Conservation (phyloP, 2,797 vertebrate genomes). For the Tauraco hartlaubi region DNA sequence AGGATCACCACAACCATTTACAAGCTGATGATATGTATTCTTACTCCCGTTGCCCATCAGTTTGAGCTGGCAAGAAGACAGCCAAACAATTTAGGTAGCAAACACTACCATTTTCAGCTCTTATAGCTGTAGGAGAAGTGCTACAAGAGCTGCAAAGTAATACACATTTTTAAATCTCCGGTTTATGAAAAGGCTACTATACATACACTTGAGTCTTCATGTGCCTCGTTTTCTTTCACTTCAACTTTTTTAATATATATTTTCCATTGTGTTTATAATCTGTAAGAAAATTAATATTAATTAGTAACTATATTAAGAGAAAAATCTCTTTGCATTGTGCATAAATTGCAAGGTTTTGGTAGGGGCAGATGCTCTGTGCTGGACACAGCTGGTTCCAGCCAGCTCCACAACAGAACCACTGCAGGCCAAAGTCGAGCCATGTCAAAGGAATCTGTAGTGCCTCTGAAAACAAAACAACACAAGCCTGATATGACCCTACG, state of each 20-base stretch:
- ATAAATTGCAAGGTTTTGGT: background rate
- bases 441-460: background rate
- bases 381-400: background rate
- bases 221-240: background rate
- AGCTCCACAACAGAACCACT: background rate
- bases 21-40: background rate
- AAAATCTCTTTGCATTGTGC: background rate
- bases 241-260: background rate
- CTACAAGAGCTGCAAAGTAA: background rate
- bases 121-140: too few species aligned
- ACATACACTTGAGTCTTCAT: background rate
- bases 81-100: too few species aligned
- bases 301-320: background rate
- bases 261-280: background rate
- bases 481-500: background rate
- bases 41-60: too few species aligned
- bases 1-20: background rate
- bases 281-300: background rate
- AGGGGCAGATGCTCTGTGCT: background rate
- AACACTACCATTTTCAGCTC: too few species aligned
- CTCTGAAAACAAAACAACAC: background rate
- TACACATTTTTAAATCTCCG: background rate
- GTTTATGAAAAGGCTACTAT: background rate
- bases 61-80: too few species aligned
- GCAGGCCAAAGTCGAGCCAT: background rate